A percentile compares a stretch with the other conserved stretches of the same genome.
These are phyloP conservation scores for Thymelicus lineola DNA, from an alignment of 2,888 invertebrate species.

Conservation along the genomic window DNA sequence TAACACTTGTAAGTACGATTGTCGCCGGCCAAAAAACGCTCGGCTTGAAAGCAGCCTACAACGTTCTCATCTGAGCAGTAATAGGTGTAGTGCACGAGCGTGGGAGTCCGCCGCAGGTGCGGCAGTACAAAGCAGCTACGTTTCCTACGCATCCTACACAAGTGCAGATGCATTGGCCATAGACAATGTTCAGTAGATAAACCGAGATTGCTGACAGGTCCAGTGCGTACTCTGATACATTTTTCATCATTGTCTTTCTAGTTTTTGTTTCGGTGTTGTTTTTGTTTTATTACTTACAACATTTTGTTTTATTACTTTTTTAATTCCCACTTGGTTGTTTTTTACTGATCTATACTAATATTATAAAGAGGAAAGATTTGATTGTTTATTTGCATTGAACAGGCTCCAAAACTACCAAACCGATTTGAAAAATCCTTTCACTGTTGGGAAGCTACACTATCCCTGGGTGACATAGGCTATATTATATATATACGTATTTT, in stretches of 20 bases:
- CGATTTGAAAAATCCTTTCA: too few relatives aligned
- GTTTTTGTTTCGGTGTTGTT: not conserved
- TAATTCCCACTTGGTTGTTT: not conserved
- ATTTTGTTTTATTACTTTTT: slow-evolving; percentile 44
- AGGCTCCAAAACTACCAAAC: too few relatives aligned
- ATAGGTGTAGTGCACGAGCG: slow-evolving; percentile 58
- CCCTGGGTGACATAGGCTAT: too few relatives aligned
- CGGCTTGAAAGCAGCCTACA: not conserved
- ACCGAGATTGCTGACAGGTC: slow-evolving; percentile 23
- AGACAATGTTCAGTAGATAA: slow-evolving; percentile 44
- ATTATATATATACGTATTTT: too few relatives aligned
- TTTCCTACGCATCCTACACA: slow-evolving; percentile 60
- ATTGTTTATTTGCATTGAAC: too few relatives aligned
- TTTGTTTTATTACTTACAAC: slow-evolving; percentile 45
- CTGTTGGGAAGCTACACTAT: too few relatives aligned
- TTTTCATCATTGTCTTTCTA: not conserved
- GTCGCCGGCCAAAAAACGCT: slow-evolving; percentile 8
- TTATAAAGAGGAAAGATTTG: too few relatives aligned
- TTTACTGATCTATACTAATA: too few relatives aligned
- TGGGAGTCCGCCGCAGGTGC: slow-evolving; percentile 82
- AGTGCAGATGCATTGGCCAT: slow-evolving; percentile 68
- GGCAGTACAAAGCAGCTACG: slow-evolving; percentile 55
- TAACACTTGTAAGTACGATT: too few relatives aligned
- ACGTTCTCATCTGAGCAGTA: slow-evolving; percentile 41
- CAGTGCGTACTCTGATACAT: slow-evolving; percentile 33